Conservation (phyloP, 1,140 invertebrate species). For the Drosophila sucinea region DNA sequence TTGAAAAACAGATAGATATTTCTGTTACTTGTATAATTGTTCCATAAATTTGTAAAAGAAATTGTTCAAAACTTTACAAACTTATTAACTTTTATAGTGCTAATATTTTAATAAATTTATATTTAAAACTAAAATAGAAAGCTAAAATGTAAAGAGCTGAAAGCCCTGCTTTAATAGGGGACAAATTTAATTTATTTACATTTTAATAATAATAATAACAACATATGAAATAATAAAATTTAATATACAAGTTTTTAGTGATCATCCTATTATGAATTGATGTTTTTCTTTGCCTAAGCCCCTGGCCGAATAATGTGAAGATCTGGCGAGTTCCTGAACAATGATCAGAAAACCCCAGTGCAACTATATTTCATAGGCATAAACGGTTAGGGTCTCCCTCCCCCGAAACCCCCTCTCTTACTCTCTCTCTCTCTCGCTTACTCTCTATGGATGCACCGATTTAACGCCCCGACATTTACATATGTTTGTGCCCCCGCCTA, state of each 20-base stretch:
- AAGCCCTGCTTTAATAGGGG: too few relatives aligned
- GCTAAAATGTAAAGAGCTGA: too few relatives aligned
- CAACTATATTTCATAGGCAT: constrained; percentile 75
- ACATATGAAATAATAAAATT: too few relatives aligned
- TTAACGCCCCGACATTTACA: constrained; percentile 81
- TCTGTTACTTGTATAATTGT: too few relatives aligned
- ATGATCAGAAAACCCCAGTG: constrained; percentile 57
- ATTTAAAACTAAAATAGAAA: too few relatives aligned
- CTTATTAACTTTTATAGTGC: too few relatives aligned
- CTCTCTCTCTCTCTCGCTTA: neutral
- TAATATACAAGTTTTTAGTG: neutral
- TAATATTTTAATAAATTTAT: too few relatives aligned
- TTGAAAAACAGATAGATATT: too few relatives aligned
- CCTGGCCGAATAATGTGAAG: constrained; percentile 7
- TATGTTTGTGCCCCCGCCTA: constrained; percentile 50
- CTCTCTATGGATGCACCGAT: constrained; percentile 71
- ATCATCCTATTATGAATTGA: neutral
- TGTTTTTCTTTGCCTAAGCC: neutral
- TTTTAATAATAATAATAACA: too few relatives aligned
- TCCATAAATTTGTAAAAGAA: too few relatives aligned
- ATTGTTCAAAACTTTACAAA: too few relatives aligned
- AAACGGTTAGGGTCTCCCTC: constrained; percentile 59
- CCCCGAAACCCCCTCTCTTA: constrained; percentile 12
- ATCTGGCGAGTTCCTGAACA: constrained; percentile 66
- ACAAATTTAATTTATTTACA: too few relatives aligned